Conservation (phyloP, 2,797 vertebrate genomes). For the Hozukius guyotensis region DNA sequence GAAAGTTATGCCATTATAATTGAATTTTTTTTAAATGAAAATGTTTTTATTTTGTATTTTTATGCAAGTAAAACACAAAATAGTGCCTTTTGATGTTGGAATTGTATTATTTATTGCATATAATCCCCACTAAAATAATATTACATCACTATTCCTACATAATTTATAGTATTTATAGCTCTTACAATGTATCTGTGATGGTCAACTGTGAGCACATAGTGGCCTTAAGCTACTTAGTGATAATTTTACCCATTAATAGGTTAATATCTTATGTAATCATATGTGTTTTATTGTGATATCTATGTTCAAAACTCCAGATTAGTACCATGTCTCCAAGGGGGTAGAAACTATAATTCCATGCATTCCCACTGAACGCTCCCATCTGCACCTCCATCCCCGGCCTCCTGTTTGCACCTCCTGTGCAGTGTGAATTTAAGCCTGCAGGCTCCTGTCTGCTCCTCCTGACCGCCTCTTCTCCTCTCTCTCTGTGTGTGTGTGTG, state of each 20-base stretch:
- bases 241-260: not conserved
- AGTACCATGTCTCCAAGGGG: slow-evolving; percentile 11
- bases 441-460: slow-evolving; percentile 74
- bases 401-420: slow-evolving; percentile 81
- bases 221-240: not conserved
- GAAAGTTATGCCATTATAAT: slow-evolving; percentile 17
- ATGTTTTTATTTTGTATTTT: not conserved
- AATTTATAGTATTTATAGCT: not conserved
- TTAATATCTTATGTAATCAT: not conserved
- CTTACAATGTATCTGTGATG: not conserved
- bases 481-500: slow-evolving; percentile 21
- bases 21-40: not conserved
- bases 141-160: not conserved
- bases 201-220: not conserved
- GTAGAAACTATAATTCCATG: slow-evolving; percentile 48
- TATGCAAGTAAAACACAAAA: not conserved
- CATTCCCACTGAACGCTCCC: slow-evolving; percentile 52
- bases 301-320: not conserved
- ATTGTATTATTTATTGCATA: not conserved
- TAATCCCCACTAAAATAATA: not conserved
- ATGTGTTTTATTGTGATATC: slow-evolving; percentile 3
- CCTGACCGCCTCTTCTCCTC: slow-evolving; percentile 64
- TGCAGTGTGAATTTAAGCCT: slow-evolving; percentile 76
- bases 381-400: slow-evolving; percentile 69
- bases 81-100: not conserved